Evolutionary conservation across 2,113 vertebrate genomes (phyloP).

Genomic region (Cacatua alba): DNA sequence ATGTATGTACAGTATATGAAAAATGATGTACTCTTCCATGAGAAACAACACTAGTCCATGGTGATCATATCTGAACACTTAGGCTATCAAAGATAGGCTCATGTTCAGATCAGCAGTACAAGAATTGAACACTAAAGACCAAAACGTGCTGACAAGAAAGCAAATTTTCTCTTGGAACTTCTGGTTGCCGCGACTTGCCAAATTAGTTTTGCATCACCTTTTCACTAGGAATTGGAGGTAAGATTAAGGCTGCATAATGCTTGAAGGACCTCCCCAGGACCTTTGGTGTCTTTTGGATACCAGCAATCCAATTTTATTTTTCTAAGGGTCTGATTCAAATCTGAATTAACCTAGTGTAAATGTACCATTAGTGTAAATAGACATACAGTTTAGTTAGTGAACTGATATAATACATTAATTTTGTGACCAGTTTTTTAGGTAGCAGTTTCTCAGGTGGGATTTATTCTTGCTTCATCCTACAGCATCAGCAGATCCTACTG

Average conservation of each 20-base stretch:
- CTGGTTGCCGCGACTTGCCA: neutral
- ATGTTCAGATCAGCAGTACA: neutral
- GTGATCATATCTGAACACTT: neutral
- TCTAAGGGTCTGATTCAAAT: neutral
- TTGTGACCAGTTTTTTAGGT: neutral
- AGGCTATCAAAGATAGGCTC: neutral
- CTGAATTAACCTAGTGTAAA: neutral
- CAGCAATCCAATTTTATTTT: neutral
- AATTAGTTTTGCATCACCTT: neutral
- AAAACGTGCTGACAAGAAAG: neutral
- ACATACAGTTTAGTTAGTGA: neutral
- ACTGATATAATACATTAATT: neutral
- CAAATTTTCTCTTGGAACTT: neutral
- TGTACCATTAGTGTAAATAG: neutral
- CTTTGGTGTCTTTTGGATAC: neutral
- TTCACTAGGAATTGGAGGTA: neutral
- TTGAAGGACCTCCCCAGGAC: neutral
- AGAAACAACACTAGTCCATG: neutral
- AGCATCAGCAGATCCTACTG: neutral
- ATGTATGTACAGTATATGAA: neutral
- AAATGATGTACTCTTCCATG: neutral
- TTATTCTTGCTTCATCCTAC: neutral
- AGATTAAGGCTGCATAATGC: neutral
- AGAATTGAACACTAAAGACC: neutral
- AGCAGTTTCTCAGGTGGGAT: neutral